phyloP scores from a whole-genome alignment of 2,888 invertebrate genomes.

The Polydrusus tereticollis region DNA sequence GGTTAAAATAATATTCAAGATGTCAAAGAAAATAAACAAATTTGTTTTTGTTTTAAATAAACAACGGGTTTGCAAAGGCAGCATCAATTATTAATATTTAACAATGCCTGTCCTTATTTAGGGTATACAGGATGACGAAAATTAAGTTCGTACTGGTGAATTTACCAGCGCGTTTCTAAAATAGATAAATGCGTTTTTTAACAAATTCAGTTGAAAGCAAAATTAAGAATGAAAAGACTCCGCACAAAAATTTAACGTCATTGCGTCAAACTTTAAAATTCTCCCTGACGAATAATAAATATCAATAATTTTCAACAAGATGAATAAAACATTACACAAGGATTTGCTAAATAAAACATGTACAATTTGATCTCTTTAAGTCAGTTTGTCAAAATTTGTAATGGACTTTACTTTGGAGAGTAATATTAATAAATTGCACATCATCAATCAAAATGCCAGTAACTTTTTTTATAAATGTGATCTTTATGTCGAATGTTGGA shows the following conservation, averaged over 20 bases:
- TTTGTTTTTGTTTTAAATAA: constrained; percentile 1
- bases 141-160: too few species aligned
- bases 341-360: not conserved
- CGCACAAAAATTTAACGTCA: not conserved
- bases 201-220: not conserved
- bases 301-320: not conserved
- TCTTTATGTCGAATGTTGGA: not conserved
- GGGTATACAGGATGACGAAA: too few species aligned
- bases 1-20: constrained; percentile 28
- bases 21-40: constrained; percentile 21
- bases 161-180: too few species aligned
- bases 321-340: not conserved
- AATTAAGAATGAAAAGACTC: not conserved
- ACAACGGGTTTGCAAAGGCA: not conserved
- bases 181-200: not conserved
- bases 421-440: not conserved
- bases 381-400: not conserved
- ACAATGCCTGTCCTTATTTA: not conserved
- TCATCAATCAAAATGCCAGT: not conserved
- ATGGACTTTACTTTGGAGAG: not conserved
- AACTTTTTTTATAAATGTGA: not conserved
- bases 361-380: not conserved
- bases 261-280: not conserved
- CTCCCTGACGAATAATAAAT: not conserved
- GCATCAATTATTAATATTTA: constrained; percentile 15